A percentile compares a stretch with the other conserved stretches of the same genome.
phyloP scores from a whole-genome alignment of 1,140 invertebrate species.

The Zaprionus vittiger region DNA sequence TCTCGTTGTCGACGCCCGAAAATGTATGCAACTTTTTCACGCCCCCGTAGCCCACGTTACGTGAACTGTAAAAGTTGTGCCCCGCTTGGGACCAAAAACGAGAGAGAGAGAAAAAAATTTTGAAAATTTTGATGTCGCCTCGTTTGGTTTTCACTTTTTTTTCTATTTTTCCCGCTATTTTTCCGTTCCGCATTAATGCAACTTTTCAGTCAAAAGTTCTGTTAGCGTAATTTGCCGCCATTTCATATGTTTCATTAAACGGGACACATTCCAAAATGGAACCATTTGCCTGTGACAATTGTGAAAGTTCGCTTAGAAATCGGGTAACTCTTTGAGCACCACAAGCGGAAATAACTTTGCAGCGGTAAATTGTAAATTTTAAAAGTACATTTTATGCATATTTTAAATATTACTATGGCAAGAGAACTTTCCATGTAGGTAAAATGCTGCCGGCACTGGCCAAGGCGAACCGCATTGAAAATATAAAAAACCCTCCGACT shows the following conservation, averaged over 20 bases:
- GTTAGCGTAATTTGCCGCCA: neutral
- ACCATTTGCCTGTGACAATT: neutral
- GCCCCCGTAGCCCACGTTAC: conserved; percentile 44
- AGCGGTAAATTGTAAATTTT: conserved; percentile 35
- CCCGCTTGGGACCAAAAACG: neutral
- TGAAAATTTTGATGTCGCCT: neutral
- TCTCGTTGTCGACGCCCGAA: conserved; percentile 34
- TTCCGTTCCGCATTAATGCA: conserved; percentile 2
- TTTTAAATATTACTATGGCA: conserved; percentile 63
- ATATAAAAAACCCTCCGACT: neutral
- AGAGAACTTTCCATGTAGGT: conserved; percentile 40
- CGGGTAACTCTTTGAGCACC: neutral
- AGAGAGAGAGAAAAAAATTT: too few relatives aligned
- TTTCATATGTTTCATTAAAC: conserved; percentile 5
- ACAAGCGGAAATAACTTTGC: neutral
- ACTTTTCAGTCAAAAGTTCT: neutral
- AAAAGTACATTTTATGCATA: conserved; percentile 75
- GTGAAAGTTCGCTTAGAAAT: neutral
- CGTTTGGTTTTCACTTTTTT: neutral
- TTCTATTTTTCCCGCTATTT: neutral
- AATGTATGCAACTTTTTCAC: conserved; percentile 55
- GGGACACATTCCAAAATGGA: neutral
- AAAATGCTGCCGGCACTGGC: conserved; percentile 2
- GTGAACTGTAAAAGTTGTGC: conserved; percentile 43
- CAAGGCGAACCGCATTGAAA: conserved; percentile 14